Evolutionary conservation across 2,888 invertebrate species (phyloP).

Genomic region (Atrina japonica): DNA sequence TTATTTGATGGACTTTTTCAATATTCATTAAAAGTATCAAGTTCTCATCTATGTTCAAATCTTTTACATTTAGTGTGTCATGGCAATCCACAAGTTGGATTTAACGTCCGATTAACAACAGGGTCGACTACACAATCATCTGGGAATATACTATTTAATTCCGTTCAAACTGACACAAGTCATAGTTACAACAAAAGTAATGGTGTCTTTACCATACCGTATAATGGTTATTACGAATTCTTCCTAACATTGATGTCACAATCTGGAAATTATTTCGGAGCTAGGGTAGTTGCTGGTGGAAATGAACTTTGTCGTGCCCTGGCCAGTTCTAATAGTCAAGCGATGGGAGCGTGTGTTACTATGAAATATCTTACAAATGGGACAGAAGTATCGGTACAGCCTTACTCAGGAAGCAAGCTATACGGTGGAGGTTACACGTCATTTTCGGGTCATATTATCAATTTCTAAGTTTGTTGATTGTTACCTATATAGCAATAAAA

Average conservation of each 20-base stretch:
- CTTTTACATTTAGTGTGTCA: no score
- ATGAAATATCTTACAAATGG: not conserved
- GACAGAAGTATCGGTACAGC: not conserved
- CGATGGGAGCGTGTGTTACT: conserved; percentile 21
- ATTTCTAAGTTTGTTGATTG: no score
- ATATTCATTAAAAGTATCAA: no score
- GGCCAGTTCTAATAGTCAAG: not conserved
- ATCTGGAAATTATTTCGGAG: not conserved
- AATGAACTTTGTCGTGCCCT: conserved; percentile 1
- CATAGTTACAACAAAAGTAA: conserved; percentile 26
- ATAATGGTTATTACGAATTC: conserved; percentile 35
- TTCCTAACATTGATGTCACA: conserved; percentile 28
- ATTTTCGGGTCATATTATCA: conserved; percentile 25
- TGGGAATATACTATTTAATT: conserved; percentile 19
- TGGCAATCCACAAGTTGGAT: conserved; percentile 2
- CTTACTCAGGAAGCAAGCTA: not conserved
- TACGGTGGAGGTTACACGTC: conserved; percentile 16
- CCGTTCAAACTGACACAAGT: conserved; percentile 30
- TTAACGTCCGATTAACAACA: not conserved
- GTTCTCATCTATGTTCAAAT: no score
- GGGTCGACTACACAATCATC: not conserved
- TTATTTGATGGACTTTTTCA: no score
- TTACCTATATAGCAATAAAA: no score
- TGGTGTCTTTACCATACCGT: conserved; percentile 35
- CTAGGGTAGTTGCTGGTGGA: not conserved